Evolutionary conservation across 2,888 invertebrate species (phyloP).

Genomic region (Chorisops tibialis): DNA sequence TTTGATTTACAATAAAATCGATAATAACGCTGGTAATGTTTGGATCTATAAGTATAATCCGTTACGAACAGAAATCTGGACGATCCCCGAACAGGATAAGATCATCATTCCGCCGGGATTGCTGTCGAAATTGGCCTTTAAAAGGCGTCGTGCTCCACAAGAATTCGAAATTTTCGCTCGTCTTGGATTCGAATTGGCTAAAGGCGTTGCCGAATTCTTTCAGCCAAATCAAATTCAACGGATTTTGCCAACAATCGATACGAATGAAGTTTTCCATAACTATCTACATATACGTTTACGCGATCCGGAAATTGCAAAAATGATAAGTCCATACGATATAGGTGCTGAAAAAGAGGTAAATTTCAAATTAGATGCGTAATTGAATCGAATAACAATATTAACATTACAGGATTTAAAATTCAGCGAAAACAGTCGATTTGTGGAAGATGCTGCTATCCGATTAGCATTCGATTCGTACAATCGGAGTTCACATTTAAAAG

Average conservation of each 20-base stretch:
- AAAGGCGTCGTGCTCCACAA: constrained; percentile 11
- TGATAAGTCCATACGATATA: constrained; percentile 15
- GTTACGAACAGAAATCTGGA: constrained; percentile 11
- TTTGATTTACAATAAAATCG: constrained; percentile 27
- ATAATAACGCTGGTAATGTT: constrained; percentile 13
- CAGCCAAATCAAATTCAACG: constrained; percentile 11
- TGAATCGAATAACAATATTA: background rate
- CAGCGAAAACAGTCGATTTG: constrained; percentile 17
- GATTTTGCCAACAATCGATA: constrained; percentile 12
- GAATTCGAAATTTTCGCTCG: constrained; percentile 21
- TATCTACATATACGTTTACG: constrained; percentile 21
- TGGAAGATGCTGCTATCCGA: constrained; percentile 22
- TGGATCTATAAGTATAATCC: constrained; percentile 28
- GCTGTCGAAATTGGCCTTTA: constrained; percentile 21
- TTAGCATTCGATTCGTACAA: constrained; percentile 19
- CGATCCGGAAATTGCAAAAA: constrained; percentile 25
- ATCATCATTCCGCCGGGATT: constrained; percentile 24
- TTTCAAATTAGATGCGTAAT: background rate
- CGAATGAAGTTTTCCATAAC: constrained; percentile 24
- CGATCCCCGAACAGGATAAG: background rate
- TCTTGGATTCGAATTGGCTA: constrained; percentile 25
- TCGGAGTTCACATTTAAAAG: background rate
- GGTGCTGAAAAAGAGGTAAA: constrained; percentile 21
- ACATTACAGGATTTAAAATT: constrained; percentile 25
- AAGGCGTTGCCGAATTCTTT: constrained; percentile 22